A percentile compares a stretch with the other conserved stretches of the same genome.
These are phyloP conservation scores for Myrmecobius fasciatus DNA, from an alignment of 2,113 vertebrate species.

Conservation along the genomic window DNA sequence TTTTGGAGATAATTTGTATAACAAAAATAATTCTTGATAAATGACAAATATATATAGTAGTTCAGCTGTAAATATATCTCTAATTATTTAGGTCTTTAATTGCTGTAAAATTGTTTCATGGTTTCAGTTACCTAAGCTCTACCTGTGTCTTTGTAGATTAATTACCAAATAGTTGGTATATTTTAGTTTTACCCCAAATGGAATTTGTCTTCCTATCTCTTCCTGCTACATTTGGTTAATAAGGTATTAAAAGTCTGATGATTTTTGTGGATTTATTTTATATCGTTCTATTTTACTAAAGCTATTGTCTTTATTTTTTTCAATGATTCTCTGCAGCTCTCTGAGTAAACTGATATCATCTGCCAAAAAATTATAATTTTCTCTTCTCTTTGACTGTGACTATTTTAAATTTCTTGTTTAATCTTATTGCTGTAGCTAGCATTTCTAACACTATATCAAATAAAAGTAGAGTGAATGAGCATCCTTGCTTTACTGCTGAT, in stretches of 20 bases:
- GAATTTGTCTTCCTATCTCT: background rate
- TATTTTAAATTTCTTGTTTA: background rate
- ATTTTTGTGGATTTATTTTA: background rate
- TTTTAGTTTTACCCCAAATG: background rate
- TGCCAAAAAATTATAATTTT: background rate
- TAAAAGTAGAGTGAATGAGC: background rate
- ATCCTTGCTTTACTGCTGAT: background rate
- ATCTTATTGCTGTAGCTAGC: background rate
- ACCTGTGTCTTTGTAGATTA: background rate
- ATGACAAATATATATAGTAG: too few species aligned
- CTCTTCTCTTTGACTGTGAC: background rate
- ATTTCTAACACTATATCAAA: background rate
- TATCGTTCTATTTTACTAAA: background rate
- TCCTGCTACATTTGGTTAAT: background rate
- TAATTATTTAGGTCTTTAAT: background rate
- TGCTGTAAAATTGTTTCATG: background rate
- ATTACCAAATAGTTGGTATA: background rate
- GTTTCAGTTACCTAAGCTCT: background rate
- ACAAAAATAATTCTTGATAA: too few species aligned
- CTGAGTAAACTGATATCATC: background rate
- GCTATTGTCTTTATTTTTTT: background rate
- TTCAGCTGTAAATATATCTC: background rate
- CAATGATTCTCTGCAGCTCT: background rate
- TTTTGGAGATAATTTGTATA: background rate
- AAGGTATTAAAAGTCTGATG: background rate